Conservation (phyloP, 2,113 vertebrate species). For the Centropus bengalensis region DNA sequence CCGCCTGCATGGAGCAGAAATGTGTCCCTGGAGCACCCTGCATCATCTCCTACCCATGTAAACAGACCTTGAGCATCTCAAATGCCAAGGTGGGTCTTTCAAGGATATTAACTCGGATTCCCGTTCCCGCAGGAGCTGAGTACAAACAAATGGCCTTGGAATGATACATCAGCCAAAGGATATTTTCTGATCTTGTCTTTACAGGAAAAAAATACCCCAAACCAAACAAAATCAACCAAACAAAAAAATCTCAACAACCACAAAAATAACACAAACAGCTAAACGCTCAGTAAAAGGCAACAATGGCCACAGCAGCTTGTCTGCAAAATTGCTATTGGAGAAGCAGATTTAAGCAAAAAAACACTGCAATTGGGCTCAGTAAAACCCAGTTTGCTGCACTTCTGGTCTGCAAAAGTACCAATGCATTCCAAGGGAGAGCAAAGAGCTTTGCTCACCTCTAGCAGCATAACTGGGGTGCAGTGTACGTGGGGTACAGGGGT, state of each 20-base stretch:
- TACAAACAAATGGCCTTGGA: not conserved
- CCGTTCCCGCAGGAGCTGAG: not conserved
- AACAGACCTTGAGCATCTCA: not conserved
- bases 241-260: not conserved
- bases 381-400: not conserved
- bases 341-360: not conserved
- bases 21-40: rapidly evolving
- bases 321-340: not conserved
- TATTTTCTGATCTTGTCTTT: not conserved
- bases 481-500: too few species aligned
- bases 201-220: not conserved
- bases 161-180: not conserved
- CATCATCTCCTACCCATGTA: not conserved
- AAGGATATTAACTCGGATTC: not conserved
- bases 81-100: not conserved
- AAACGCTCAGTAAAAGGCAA: not conserved
- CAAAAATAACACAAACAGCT: too few species aligned
- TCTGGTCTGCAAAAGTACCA: not conserved
- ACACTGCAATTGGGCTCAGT: not conserved
- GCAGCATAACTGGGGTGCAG: not conserved
- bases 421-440: not conserved
- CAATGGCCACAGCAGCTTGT: not conserved
- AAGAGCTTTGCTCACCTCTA: not conserved
- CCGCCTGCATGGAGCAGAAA: rapidly evolving
- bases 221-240: not conserved